Base-by-base conservation (phyloP, 2,888 invertebrate species). In the Quadroppia sp. region DNA sequence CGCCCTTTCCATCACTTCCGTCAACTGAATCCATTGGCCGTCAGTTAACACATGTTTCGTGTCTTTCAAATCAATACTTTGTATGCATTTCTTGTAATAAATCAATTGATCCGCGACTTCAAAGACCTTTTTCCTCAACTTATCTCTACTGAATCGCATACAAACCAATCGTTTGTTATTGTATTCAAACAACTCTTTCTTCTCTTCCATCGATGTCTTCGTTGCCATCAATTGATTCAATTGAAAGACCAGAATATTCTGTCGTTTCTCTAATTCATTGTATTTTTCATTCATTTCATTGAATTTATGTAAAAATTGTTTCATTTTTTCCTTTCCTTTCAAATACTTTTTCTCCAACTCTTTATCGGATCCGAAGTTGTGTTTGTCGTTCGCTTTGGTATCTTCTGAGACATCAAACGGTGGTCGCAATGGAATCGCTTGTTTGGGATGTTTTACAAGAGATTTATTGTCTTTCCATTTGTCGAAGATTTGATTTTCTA, bases 1-100 rank as follows among this genome's bases (percentile, higher is more conserved):
- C 32, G 67, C 67, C 23, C 67, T 36, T 40, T 40, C 67, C 9
- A 40, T 67, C 4, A 67, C 67, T 67, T 67, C 67, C 4, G 67
- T n/a, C 67, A 67, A 67, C 36, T 67, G 67, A 23, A 13, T 23
- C 67, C 36, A 17, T 40, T 67, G 40, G 20, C 40, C 67, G 11
- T 42, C 6, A 40, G 6, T 67, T 11, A 67, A 23, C 9, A 67
- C 40, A 36, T 36, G 36, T 36, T 9, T 36, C 36, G 9, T 9
- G 9, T 32, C 28, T 42, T 40, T n/a, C 36, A 40, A 23, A 11
- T 1, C 6, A 40, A 67, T 20, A 32, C 36, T 67, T 67, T 67
- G 13, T 2, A 67, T 40, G 1, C 20, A 36, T n/a, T 6, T 23
- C 67, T 67, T 67, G 15, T 67, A 40, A 23, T 3, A 32, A 3